Evolutionary conservation across 2,888 invertebrate species (phyloP).

Genomic region (Drymonia ruficornis): DNA sequence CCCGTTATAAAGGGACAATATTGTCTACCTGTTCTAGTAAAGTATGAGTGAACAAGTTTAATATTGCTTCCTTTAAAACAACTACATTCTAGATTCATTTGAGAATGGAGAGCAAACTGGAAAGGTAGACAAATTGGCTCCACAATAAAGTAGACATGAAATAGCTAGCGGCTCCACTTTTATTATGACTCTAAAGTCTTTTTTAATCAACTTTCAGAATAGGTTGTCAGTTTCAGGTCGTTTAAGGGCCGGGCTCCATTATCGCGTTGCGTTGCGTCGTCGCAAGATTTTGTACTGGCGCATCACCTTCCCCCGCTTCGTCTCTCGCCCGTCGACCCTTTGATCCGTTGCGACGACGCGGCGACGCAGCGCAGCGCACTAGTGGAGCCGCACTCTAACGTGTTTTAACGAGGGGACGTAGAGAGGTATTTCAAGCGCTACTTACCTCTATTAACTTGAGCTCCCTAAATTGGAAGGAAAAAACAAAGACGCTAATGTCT

Average conservation of each 20-base stretch:
- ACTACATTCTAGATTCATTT: not conserved
- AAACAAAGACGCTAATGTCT: constrained; percentile 41
- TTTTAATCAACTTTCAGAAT: not conserved
- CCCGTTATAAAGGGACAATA: too few relatives aligned
- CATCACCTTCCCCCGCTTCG: too few relatives aligned
- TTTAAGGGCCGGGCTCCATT: too few relatives aligned
- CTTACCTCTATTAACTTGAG: constrained; percentile 17
- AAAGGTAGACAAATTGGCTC: not conserved
- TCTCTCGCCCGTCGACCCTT: too few relatives aligned
- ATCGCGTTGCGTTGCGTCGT: too few relatives aligned
- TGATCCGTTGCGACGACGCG: too few relatives aligned
- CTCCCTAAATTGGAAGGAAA: constrained; percentile 48
- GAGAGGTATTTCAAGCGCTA: not conserved
- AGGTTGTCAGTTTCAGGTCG: not conserved
- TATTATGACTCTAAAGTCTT: not conserved
- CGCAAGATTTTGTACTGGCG: too few relatives aligned
- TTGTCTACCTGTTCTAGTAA: too few relatives aligned
- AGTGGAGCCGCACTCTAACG: too few relatives aligned
- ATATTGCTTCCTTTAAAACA: not conserved
- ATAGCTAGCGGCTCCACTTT: not conserved
- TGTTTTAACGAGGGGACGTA: not conserved
- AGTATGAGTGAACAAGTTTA: not conserved
- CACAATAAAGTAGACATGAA: not conserved
- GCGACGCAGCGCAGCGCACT: too few relatives aligned
- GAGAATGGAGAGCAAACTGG: too few relatives aligned